Evolutionary conservation across 2,888 invertebrate species (phyloP).

Genomic region (Heteromyza rotundicornis): DNA sequence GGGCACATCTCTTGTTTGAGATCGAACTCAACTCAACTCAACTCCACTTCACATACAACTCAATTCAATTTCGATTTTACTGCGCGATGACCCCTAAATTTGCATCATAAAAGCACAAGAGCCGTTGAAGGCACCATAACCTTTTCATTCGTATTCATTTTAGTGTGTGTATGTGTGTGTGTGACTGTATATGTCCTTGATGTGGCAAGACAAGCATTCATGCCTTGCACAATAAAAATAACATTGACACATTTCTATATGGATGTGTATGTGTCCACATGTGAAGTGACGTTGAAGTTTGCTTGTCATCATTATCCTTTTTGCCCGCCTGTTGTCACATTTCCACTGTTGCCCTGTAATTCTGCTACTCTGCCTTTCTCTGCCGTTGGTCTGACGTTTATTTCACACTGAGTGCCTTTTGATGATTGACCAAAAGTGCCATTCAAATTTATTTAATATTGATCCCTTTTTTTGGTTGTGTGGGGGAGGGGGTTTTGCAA

Average conservation of each 20-base stretch:
- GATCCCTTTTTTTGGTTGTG: slow-evolving; percentile 4
- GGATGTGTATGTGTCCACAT: slow-evolving; percentile 12
- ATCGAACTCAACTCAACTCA: not conserved
- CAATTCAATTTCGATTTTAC: slow-evolving; percentile 16
- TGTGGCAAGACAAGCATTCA: not conserved
- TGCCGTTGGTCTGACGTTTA: not conserved
- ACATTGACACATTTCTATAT: slow-evolving; percentile 18
- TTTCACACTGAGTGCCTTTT: slow-evolving; percentile 13
- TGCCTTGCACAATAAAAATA: not conserved
- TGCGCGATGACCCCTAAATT: slow-evolving; percentile 10
- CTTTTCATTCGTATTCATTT: slow-evolving; percentile 5
- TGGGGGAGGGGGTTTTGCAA: not conserved
- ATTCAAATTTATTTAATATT: slow-evolving; percentile 19
- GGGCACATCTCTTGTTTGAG: slow-evolving; percentile 8
- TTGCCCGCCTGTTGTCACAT: not conserved
- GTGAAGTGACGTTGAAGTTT: slow-evolving; percentile 1
- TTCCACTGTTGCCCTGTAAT: not conserved
- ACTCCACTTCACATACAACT: slow-evolving; percentile 18
- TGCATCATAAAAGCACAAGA: slow-evolving; percentile 4
- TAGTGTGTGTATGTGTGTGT: slow-evolving; percentile 23
- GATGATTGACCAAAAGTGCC: slow-evolving; percentile 22
- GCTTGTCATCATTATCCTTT: slow-evolving; percentile 1
- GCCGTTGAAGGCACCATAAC: slow-evolving; percentile 9
- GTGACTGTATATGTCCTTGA: slow-evolving; percentile 21
- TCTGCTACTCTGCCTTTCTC: not conserved